Evolutionary conservation across 1,140 invertebrate genomes (phyloP), one percentile per base, ranked within the genome.

Genomic region (Phthorimaea operculella): DNA sequence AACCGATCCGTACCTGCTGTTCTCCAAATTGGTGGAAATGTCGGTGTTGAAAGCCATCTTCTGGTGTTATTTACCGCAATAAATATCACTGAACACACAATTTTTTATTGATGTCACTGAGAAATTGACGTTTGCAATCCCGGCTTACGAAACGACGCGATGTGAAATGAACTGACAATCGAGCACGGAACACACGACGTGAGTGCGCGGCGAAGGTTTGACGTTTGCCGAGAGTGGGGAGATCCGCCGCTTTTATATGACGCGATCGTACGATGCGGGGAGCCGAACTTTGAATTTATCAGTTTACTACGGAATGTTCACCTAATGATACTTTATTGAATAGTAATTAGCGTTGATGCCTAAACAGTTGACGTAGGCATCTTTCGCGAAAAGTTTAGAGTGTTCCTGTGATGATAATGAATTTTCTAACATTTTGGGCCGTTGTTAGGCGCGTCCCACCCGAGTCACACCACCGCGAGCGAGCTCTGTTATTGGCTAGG

Each of bases 11-110:
- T 82, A 85, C 82, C 80, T 83, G 82, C 79, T 83, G 67, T 77
- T 85, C 64, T 85, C 80, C 72, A 85, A 70, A 75, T 78, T 85
- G 34, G 72, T 74, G 28, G 80, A 85, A 65, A 85, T 76, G 58
- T 83, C 79, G 57, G 80, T 85, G 70, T 83, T 80, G 74, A 82
- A 83, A 76, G 80, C 75, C 82, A 85, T 85, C 63, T 83, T 81
- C 73, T 70, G 57, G 76, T 78, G 70, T 69, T 80, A 77, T 80
- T 80, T 78, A 82, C 71, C 60, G 55, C 63, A 59, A 66, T 76
- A 74, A 76, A 79, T 82, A 78, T 76, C 82, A 85, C 82, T 82
- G 72, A 83, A 80, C 82, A 80, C 78, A 82, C 77, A 61, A 70
- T 63, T 59, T 70, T 73, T 67, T 67, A 61, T 44, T 62, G 57